These are phyloP conservation scores for Tenodera sinensis DNA, from an alignment of 2,888 invertebrate species.

Conservation along the genomic window DNA sequence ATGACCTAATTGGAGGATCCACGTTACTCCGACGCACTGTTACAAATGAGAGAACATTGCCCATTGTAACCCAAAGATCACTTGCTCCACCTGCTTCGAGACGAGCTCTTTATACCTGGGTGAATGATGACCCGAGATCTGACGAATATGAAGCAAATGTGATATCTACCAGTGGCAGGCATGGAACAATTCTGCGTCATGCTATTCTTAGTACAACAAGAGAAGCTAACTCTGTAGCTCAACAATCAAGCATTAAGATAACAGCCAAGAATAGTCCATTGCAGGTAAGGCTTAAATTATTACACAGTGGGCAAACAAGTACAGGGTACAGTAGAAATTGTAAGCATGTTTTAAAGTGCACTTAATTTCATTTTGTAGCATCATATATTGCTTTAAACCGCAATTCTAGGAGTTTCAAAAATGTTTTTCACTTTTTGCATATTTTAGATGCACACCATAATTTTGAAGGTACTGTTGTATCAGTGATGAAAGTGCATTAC, in stretches of 20 bases:
- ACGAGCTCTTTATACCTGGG: conserved; percentile 41
- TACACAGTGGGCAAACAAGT: too few species aligned
- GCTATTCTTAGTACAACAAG: neutral
- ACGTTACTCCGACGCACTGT: conserved; percentile 5
- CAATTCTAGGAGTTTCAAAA: too few species aligned
- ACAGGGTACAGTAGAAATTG: too few species aligned
- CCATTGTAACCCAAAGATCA: conserved; percentile 20
- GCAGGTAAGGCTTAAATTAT: neutral
- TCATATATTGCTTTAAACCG: too few species aligned
- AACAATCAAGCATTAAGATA: conserved; percentile 14
- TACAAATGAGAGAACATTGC: neutral
- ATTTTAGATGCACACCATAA: too few species aligned
- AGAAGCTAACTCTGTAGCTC: neutral
- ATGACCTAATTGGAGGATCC: neutral
- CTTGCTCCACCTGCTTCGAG: conserved; percentile 36
- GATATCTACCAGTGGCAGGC: neutral
- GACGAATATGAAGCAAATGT: neutral
- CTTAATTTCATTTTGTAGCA: too few species aligned
- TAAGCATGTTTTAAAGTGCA: too few species aligned
- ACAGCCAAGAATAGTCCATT: neutral
- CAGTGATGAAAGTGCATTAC: too few species aligned
- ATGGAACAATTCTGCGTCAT: conserved; percentile 2
- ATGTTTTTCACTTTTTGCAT: too few species aligned
- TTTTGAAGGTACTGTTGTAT: too few species aligned
- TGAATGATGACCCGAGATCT: conserved; percentile 34